These are phyloP conservation scores for Lytechinus variegatus DNA, from an alignment of 35 echinoderm and acorn worm genomes.

Conservation along the genomic window DNA sequence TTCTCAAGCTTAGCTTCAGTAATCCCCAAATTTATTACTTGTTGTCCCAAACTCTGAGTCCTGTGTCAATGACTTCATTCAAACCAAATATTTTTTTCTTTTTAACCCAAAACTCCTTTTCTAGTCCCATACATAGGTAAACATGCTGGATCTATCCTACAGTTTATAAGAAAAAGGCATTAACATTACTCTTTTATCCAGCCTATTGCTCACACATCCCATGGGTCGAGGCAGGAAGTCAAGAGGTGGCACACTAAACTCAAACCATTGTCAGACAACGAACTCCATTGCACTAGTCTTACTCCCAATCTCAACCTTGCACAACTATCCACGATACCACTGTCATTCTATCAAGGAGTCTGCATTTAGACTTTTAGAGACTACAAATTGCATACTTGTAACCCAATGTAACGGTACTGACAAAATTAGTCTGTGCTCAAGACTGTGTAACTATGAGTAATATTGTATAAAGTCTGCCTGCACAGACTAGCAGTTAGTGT, in stretches of 20 bases:
- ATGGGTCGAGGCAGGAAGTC: background rate
- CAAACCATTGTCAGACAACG: background rate
- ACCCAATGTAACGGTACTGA: no score
- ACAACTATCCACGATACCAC: background rate
- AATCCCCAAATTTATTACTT: no score
- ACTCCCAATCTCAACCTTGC: background rate
- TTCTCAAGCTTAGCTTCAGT: no score
- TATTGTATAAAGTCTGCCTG: no score
- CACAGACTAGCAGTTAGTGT: no score
- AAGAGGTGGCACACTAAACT: slow-evolving; percentile 6
- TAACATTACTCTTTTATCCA: background rate
- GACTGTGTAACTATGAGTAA: no score
- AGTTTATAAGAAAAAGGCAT: background rate
- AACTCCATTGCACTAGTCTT: background rate
- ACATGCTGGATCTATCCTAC: background rate
- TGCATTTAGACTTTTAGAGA: no score
- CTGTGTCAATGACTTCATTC: no score
- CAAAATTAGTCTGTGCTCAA: no score
- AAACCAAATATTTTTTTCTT: background rate
- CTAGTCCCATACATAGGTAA: background rate
- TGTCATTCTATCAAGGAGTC: background rate
- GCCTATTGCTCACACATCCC: background rate
- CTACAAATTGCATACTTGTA: no score
- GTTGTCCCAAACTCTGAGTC: no score
- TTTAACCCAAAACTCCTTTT: background rate